Evolutionary conservation across 2,797 vertebrate species (phyloP), one percentile per base, ranked within the genome.

Genomic region (Gobio occitaniae): DNA sequence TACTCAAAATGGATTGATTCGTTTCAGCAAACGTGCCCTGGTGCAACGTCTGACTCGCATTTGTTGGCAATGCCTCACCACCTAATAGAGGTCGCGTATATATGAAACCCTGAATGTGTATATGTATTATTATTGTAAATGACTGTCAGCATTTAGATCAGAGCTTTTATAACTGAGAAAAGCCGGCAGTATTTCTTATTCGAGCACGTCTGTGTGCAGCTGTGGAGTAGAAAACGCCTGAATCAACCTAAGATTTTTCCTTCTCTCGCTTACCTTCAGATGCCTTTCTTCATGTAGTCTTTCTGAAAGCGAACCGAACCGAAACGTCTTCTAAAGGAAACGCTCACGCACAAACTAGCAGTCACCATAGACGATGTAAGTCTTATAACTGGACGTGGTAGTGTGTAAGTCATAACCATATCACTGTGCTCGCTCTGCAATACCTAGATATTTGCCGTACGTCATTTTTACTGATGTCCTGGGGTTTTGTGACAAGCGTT

Each of bases 121-220:
- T 92, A 91, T 94, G 92, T 92, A 93, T 92, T 84, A 92, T 92
- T 83, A 83, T 38, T 86, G 83, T 78, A 84, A 68, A 92, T 48
- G 78, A 87, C 86, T 8, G 90, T 84, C 86, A 75, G 85, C 87
- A 16, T 83, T 32, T 77, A 86, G 84, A 90, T 86, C 84, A 89
- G 71, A 91, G 90, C 91, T 93, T 93, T 87, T 88, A 86, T 87
- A 88, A 78, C 48, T 87, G 69, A 88, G 85, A 89, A 29, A 86
- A 87, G 78, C 83, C 85, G 78, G 90, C 91, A 94, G 93, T 93
- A 94, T 95, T 94, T 93, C 86, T 84, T 81, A 85, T 84, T 87
- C 80, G 41, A 91, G 70, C 76, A 76, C 32, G 87, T 76, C 32
- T 66, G 56, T 75, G 56, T 68, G 52, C 75, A 44, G 75, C 83